Percentiles rank a stretch among this genome's conserved stretches.
Conservation (phyloP, 2,888 invertebrate species). For the Andrena hattorfiana region DNA sequence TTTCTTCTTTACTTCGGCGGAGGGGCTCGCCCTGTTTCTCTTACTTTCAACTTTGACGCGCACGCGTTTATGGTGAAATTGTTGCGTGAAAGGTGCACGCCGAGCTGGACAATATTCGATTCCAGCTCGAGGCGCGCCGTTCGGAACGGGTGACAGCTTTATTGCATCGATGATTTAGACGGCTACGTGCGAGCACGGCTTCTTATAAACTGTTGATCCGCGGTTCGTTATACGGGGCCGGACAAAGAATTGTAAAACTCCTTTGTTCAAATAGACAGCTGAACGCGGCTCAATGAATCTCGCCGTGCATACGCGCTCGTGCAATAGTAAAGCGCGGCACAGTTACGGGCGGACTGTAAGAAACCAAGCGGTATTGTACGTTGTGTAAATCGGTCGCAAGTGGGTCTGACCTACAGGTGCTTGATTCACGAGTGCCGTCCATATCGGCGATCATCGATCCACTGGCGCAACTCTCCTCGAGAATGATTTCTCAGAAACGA, state of each 20-base stretch:
- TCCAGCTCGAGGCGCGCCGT: neutral
- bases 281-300: conserved; percentile 43
- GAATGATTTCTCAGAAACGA: conserved; percentile 38
- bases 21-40: neutral
- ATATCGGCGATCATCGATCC: conserved; percentile 57
- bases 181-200: neutral
- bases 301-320: conserved; percentile 13
- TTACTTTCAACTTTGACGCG: conserved; percentile 8
- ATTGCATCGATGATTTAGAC: conserved; percentile 34
- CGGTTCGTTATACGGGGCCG: neutral
- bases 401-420: conserved; percentile 48
- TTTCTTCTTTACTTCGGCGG: neutral
- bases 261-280: conserved; percentile 14
- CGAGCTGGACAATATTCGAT: neutral
- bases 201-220: neutral
- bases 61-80: neutral
- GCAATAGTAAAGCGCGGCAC: conserved; percentile 39
- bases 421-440: conserved; percentile 49
- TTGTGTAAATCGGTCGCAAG: conserved; percentile 56
- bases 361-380: conserved; percentile 26
- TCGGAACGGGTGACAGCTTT: conserved; percentile 32
- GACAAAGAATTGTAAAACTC: conserved; percentile 25
- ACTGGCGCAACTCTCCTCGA: conserved; percentile 33
- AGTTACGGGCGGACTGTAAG: conserved; percentile 34
- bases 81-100: neutral